Evolutionary conservation across 2,888 invertebrate species (phyloP), one percentile per base, ranked within the genome.

Genomic region (Pachydiplax longipennis): DNA sequence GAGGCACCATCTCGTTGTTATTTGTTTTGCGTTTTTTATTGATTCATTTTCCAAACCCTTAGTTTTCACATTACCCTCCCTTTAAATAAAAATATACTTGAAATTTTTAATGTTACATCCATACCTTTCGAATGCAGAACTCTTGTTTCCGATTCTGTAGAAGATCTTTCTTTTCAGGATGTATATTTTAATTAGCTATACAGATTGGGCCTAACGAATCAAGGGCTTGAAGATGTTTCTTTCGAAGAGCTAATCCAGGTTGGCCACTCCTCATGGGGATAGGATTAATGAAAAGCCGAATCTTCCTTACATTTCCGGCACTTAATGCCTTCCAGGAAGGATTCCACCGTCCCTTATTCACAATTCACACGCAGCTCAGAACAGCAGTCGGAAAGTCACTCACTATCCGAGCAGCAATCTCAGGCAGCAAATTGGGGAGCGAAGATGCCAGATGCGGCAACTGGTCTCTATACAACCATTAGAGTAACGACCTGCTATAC

Each of bases 281-380:
- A 58, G 61, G 87, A 87, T 87, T 87, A 61, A 87, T 87, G 87
- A 87, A 87, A 87, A 87, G 87, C 87, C 87, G 87, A 58, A 87
- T 61, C 58, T 18, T 87, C 61, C 87, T 35, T 87, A 58, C 87
- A 37, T 87, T 87, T 87, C 87, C 87, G 87, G 87, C 87, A 65
- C 65, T 65, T 65, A 65, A 65, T 65, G 65, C 61, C n/a, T 61
- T 61, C 61, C 65, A 25, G 65, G 65, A 65, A 65, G 65, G 65
- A 65, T 65, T 25, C 65, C n/a, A 25, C 10, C 65, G 65, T 65
- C 25, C 65, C 65, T 65, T 25, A 65, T 65, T 25, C 65, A 65
- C 65, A 65, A 65, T 65, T 65, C 65, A 65, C 65, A 61, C 61
- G 61, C 61, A 61, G 61, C 61, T 61, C 61, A 65, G 65, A 22